phyloP scores from a whole-genome alignment of 2,888 invertebrate genomes.

The Labia minor region DNA sequence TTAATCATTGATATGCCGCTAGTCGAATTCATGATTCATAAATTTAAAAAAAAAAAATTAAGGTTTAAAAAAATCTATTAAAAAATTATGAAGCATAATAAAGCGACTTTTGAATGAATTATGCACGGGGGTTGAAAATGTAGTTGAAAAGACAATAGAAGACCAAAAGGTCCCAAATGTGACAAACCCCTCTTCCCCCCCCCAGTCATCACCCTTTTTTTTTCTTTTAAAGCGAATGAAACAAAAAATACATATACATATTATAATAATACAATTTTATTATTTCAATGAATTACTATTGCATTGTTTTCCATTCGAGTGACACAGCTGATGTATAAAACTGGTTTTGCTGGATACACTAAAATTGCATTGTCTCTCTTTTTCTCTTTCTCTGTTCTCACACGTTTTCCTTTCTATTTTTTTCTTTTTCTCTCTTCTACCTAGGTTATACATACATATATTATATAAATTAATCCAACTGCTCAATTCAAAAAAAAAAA shows the following conservation, averaged over 20 bases:
- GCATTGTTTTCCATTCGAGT: not conserved
- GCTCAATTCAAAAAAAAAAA: conserved; percentile 1
- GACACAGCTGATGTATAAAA: conserved; percentile 7
- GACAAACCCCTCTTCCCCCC: not conserved
- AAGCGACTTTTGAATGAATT: not conserved
- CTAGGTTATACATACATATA: no score
- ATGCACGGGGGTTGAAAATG: not conserved
- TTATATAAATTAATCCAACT: conserved; percentile 13
- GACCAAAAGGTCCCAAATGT: not conserved
- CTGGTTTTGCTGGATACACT: not conserved
- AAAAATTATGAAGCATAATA: conserved; percentile 1
- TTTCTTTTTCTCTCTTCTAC: no score
- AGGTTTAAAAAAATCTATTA: not conserved
- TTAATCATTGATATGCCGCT: no score
- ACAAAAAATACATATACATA: conserved; percentile 7
- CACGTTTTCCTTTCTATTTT: not conserved
- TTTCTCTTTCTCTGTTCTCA: no score
- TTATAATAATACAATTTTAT: conserved; percentile 13
- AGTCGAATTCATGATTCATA: no score
- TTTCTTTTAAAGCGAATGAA: not conserved
- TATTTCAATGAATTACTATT: conserved; percentile 13
- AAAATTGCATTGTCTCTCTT: conserved; percentile 4
- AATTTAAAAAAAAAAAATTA: not conserved
- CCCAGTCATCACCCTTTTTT: no score
- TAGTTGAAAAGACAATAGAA: not conserved